Conservation (phyloP, 2,113 vertebrate genomes). For the Dromaius novaehollandiae region DNA sequence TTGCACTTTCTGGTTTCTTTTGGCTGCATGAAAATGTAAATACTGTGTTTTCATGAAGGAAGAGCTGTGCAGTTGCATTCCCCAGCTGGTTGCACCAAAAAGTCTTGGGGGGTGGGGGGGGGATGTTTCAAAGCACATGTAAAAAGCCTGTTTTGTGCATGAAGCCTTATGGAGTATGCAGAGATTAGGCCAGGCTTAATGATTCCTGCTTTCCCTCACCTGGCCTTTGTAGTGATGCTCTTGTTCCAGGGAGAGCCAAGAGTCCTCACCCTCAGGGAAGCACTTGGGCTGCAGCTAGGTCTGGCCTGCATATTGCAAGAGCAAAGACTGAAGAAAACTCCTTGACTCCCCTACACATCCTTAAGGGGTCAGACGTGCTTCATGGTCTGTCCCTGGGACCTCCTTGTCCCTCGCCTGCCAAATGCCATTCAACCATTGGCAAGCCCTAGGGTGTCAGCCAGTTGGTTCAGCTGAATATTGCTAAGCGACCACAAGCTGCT, state of each 20-base stretch:
- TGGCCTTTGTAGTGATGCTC: neutral
- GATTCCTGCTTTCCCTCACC: neutral
- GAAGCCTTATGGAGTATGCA: neutral
- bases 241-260: neutral
- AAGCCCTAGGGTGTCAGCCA: neutral
- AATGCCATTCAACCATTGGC: neutral
- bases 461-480: neutral
- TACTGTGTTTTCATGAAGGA: neutral
- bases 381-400: neutral
- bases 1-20: neutral
- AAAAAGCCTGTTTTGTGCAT: neutral
- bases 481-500: neutral
- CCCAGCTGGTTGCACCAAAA: neutral
- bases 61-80: neutral
- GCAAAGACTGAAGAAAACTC: neutral
- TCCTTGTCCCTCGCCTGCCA: neutral
- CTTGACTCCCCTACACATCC: neutral
- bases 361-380: neutral
- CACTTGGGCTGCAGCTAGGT: neutral
- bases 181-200: neutral
- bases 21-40: neutral
- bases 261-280: neutral
- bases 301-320: neutral
- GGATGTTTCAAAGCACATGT: neutral
- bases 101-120: neutral